Evolutionary conservation across 2,888 invertebrate genomes (phyloP).

Genomic region (Anticlea derivata): DNA sequence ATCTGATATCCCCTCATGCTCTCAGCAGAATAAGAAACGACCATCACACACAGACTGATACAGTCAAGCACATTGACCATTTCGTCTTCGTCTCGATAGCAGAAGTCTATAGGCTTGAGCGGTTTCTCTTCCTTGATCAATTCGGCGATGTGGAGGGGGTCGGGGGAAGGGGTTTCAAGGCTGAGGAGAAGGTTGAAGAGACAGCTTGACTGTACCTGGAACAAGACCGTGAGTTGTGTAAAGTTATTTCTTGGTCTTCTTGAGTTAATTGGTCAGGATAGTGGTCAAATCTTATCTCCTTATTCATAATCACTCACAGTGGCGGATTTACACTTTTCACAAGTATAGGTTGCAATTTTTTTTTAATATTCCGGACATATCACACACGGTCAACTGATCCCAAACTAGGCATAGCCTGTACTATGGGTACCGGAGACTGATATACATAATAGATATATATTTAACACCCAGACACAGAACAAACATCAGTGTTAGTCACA

Average conservation of each 20-base stretch:
- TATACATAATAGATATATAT: too few species aligned
- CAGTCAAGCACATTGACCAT: slow-evolving; percentile 98
- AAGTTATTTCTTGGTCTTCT: too few species aligned
- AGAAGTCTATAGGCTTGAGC: slow-evolving; percentile 97
- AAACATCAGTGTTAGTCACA: too few species aligned
- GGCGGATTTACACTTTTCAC: too few species aligned
- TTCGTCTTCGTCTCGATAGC: slow-evolving; percentile 99
- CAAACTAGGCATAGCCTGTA: too few species aligned
- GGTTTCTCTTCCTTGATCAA: slow-evolving; percentile 96
- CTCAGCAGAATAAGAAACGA: slow-evolving; percentile 98
- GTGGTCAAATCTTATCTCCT: not conserved
- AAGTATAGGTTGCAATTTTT: too few species aligned
- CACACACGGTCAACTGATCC: too few species aligned
- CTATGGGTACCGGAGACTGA: too few species aligned
- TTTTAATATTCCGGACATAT: too few species aligned
- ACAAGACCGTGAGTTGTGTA: not conserved
- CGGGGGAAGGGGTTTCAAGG: slow-evolving; percentile 96
- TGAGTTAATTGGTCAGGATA: too few species aligned
- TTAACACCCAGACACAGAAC: too few species aligned
- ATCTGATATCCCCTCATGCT: slow-evolving; percentile 96
- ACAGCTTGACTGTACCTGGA: slow-evolving; percentile 93
- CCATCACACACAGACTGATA: slow-evolving; percentile 99
- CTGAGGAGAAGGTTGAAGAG: slow-evolving; percentile 95
- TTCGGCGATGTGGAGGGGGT: slow-evolving; percentile 96
- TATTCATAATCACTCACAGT: too few species aligned